phyloP scores from a whole-genome alignment of 2,797 vertebrate genomes.

The Sparidentex hasta region DNA sequence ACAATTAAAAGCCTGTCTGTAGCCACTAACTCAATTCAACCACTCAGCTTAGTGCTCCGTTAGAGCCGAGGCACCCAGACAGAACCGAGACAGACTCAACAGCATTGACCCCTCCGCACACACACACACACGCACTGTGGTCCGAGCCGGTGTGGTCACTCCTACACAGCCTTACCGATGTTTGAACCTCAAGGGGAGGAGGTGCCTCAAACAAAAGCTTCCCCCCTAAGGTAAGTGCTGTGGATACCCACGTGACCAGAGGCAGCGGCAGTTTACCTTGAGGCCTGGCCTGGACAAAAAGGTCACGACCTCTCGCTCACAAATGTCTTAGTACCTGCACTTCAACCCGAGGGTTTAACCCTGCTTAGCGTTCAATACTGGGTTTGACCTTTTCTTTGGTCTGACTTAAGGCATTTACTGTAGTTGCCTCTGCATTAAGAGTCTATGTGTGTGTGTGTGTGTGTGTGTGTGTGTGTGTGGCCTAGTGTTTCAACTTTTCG shows the following conservation, averaged over 20 bases:
- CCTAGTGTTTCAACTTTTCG: slow-evolving; percentile 21
- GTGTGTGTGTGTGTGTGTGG: slow-evolving; percentile 18
- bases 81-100: slow-evolving; percentile 74
- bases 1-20: slow-evolving; percentile 88
- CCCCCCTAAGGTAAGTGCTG: slow-evolving; percentile 33
- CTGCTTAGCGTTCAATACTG: slow-evolving; percentile 69
- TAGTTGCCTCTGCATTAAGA: slow-evolving; percentile 51
- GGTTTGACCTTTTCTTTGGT: slow-evolving; percentile 74
- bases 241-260: slow-evolving; percentile 29
- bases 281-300: slow-evolving; percentile 60
- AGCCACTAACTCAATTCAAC: slow-evolving; percentile 86
- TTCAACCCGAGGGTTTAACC: slow-evolving; percentile 76
- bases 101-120: slow-evolving; percentile 60
- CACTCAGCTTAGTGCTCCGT: slow-evolving; percentile 76
- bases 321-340: slow-evolving; percentile 69
- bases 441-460: background rate
- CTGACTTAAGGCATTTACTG: slow-evolving; percentile 71
- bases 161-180: slow-evolving; percentile 44
- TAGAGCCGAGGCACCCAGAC: slow-evolving; percentile 77
- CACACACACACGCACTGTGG: slow-evolving; percentile 18
- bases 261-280: slow-evolving; percentile 49
- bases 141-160: slow-evolving; percentile 54
- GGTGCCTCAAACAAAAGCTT: slow-evolving; percentile 25
- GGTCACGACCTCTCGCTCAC: slow-evolving; percentile 70
- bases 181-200: slow-evolving; percentile 52